Conservation (phyloP, 1,140 invertebrate genomes). For the Dryas iulia region DNA sequence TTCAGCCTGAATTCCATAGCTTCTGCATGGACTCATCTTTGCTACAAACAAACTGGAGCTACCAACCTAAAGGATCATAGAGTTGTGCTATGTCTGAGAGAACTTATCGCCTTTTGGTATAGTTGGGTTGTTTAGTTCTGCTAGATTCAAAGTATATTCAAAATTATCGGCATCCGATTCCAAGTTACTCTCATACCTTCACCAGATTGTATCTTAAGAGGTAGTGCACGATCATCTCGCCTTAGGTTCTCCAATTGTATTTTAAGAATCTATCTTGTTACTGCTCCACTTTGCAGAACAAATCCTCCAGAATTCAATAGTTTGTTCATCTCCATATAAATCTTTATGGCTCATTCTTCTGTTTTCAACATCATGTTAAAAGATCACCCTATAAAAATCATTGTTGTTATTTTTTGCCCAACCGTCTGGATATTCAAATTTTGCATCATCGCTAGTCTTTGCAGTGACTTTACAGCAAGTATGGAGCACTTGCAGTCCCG, state of each 20-base stretch:
- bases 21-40: conserved; percentile 63
- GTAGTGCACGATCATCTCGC: neutral
- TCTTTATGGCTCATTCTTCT: conserved; percentile 14
- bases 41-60: conserved; percentile 50
- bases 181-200: conserved; percentile 33
- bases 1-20: conserved; percentile 39
- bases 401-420: conserved; percentile 2
- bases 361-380: conserved; percentile 24
- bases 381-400: conserved; percentile 30
- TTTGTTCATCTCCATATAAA: conserved; percentile 28
- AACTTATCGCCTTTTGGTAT: conserved; percentile 31
- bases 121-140: conserved; percentile 8
- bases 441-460: conserved; percentile 27
- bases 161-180: conserved; percentile 27
- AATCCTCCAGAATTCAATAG: conserved; percentile 23
- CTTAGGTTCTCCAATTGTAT: conserved; percentile 3
- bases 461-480: conserved; percentile 30
- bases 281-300: conserved; percentile 26
- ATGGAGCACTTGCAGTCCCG: conserved; percentile 34
- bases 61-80: conserved; percentile 54
- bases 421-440: conserved; percentile 18
- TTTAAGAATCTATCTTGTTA: conserved; percentile 21
- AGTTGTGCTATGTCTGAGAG: conserved; percentile 39
- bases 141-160: conserved; percentile 25
- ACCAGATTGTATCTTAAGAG: conserved; percentile 26